A percentile compares a stretch with the other conserved stretches of the same genome.
Conservation (phyloP, 2,113 vertebrate species). For the Glaucidium brasilianum region DNA sequence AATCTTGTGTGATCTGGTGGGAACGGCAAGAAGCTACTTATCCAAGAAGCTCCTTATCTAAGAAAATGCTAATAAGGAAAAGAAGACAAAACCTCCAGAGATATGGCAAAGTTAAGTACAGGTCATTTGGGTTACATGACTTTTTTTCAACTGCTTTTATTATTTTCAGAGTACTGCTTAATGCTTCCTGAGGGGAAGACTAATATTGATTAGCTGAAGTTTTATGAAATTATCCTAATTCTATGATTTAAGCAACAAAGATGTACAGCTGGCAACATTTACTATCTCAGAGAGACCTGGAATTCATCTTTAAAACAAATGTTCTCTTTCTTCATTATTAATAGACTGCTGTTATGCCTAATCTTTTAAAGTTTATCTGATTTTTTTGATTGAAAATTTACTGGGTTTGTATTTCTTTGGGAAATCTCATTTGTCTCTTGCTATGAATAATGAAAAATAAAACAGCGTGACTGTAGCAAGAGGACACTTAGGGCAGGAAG, state of each 20-base stretch:
- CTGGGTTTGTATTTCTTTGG: background rate
- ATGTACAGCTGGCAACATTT: background rate
- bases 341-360: background rate
- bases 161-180: background rate
- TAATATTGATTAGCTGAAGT: background rate
- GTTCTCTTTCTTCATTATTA: background rate
- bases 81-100: background rate
- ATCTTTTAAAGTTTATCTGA: background rate
- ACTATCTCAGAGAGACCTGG: background rate
- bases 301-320: background rate
- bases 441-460: slow-evolving; percentile 46
- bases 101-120: background rate
- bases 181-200: background rate
- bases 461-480: background rate
- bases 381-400: background rate
- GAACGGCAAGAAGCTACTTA: background rate
- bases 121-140: background rate
- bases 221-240: slow-evolving; percentile 18
- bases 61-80: background rate
- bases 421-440: background rate
- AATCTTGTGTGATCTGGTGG: background rate
- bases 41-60: background rate
- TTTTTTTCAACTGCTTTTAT: background rate
- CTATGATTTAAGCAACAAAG: background rate
- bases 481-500: slow-evolving; percentile 7